phyloP scores from a whole-genome alignment of 2,888 invertebrate genomes.

The Coelopa pilipes region DNA sequence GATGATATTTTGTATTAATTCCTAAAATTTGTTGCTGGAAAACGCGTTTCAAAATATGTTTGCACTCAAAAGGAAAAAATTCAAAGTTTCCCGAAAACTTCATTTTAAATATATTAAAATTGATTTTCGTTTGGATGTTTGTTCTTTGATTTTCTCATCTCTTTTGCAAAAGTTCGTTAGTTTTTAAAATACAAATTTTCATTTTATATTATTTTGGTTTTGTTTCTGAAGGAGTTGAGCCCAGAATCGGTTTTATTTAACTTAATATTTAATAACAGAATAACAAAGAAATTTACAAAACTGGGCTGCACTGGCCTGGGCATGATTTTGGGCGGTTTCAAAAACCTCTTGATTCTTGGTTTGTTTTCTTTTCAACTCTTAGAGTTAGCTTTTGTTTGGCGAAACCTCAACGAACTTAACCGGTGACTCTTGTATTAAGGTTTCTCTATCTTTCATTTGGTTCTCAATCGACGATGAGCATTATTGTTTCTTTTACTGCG shows the following conservation, averaged over 20 bases:
- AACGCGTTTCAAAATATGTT: conserved; percentile 14
- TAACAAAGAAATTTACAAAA: conserved; percentile 6
- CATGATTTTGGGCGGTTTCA: conserved; percentile 5
- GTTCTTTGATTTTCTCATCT: background rate
- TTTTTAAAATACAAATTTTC: conserved; percentile 11
- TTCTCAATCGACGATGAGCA: conserved; percentile 7
- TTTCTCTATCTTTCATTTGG: background rate
- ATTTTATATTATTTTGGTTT: conserved; percentile 2
- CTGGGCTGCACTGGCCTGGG: background rate
- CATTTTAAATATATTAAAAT: background rate
- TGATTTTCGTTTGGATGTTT: background rate
- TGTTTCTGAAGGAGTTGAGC: conserved; percentile 6
- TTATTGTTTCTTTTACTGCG: conserved; percentile 4
- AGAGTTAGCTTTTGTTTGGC: conserved; percentile 3
- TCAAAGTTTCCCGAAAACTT: conserved; percentile 11
- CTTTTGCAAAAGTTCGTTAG: too few species aligned
- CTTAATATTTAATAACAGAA: conserved; percentile 22
- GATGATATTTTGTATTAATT: conserved; percentile 16
- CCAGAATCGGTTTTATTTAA: conserved; percentile 17
- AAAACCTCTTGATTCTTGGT: background rate
- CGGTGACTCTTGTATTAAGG: background rate
- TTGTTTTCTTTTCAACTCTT: conserved; percentile 4
- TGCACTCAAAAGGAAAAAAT: background rate
- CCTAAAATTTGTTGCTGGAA: conserved; percentile 24
- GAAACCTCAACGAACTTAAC: conserved; percentile 2